Base-by-base conservation (phyloP, 2,113 vertebrate genomes). In the Pleuronectes platessa region DNA sequence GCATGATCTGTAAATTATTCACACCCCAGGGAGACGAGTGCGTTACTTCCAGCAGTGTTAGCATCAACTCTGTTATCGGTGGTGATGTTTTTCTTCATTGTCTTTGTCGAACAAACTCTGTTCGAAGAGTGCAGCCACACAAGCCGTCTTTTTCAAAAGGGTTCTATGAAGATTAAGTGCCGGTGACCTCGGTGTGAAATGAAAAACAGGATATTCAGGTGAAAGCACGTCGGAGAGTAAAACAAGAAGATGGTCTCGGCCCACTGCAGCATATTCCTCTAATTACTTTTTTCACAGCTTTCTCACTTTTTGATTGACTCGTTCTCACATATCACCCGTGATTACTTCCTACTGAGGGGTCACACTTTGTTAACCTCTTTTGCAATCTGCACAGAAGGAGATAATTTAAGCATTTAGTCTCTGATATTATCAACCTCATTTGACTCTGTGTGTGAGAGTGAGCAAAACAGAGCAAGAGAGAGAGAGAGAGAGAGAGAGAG, bases 231-330 rank as follows among this genome's bases (percentile, higher is more conserved):
- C 31, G 2, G 65, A 20, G 35, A 9, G 8, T 42, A 68, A 79
- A 55, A n/a, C 5, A 42, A 67, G 47, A 51, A 56, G 40, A 54
- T 12, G 14, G 14, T 26, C 20, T 31, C 51, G 23, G 53, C 51
- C 64, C 15, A 27, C 31, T 20, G 2, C 40, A 54, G 5, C 13
- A 24, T 56, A 54, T 68, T 67, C 12, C 23, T 54, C 21, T 69
- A 13, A 35, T 35, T 45, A 65, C 13, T 62, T 21, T 84, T 66
- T 54, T 18, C 61, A 67, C 72, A 70, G 54, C 64, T 69, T 71
- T 84, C 55, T 37, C 70, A 64, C 74, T 72, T 79, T 81, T 66
- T 79, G 63, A 81, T 81, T 53, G 69, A 74, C 49, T 81, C 26
- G 12, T 79, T 85, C 23, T 58, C 56, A 15, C 56, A 51, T 72